Evolutionary conservation across 2,888 invertebrate genomes (phyloP).

Genomic region (Leucophenga montana): DNA sequence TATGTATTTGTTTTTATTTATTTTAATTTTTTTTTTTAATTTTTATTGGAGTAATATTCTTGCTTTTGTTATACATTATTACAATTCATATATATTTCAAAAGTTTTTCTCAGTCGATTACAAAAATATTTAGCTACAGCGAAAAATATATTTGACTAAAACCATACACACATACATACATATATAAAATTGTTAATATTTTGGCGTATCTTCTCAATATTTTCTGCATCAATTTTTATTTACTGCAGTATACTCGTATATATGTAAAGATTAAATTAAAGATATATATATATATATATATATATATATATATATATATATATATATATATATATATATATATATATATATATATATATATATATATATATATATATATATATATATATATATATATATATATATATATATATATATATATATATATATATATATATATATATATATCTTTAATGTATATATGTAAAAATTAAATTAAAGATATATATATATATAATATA

Average conservation of each 20-base stretch:
- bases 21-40: not conserved
- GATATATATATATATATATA: not conserved
- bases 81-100: slow-evolving; percentile 31
- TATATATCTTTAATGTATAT: too few relatives aligned
- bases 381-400: too few relatives aligned
- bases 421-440: not conserved
- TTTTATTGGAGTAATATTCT: slow-evolving; percentile 13
- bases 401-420: not conserved
- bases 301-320: not conserved
- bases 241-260: not conserved
- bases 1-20: not conserved
- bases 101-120: slow-evolving; percentile 25
- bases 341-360: too few relatives aligned
- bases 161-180: slow-evolving; percentile 13
- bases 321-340: too few relatives aligned
- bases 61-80: slow-evolving; percentile 27
- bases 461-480: too few relatives aligned
- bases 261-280: too few relatives aligned
- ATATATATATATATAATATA: not conserved
- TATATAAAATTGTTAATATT: slow-evolving; percentile 1
- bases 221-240: not conserved
- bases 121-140: slow-evolving; percentile 19
- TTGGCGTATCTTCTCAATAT: not conserved
- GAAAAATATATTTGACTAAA: slow-evolving; percentile 15
- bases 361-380: too few relatives aligned